Evolutionary conservation across 2,888 invertebrate genomes (phyloP), one percentile per base, ranked within the genome.

Genomic region (Hypomecis atomaria): DNA sequence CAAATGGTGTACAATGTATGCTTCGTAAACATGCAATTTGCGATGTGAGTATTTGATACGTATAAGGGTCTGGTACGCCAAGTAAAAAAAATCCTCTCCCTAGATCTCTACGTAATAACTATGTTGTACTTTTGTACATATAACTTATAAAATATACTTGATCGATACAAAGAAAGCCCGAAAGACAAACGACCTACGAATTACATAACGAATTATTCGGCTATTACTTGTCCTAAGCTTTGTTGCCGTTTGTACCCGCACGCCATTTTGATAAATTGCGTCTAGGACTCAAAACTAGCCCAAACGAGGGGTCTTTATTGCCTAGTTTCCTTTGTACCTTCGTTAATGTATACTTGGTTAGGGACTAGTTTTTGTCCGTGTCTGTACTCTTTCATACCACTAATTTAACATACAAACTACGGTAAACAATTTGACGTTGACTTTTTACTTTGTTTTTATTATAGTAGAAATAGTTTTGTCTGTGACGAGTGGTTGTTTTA

Each of bases 211-310:
- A 59, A 59, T 64, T 64, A 58, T 62, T 50, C 36, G 34, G 8
- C 42, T 50, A 62, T 67, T 64, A 62, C 43, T 44, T 10, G 38
- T 56, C 23, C 33, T 33, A n/a, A 33, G 38, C 40, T 56, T 33
- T 33, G 47, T 36, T 37, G 57, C 53, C 48, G 52, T 62, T 52
- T 50, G 38, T 23, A 9, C 36, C n/a, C 23, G 8, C 66, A 66
- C 69, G 67, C 69, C 10, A 64, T 67, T 67, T 55, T 69, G 69
- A 69, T 57, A 66, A 60, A 67, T 64, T 42, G 49, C 62, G 52
- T 60, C 69, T 69, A 67, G 71, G 59, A 6, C 59, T 59, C 54
- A 59, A 59, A 63, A 56, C 52, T 59, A 62, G 67, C 60, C 66
- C 60, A 58, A 58, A 64, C 62, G 64, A 64, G 59, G 60, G 66